Evolutionary conservation across 1,140 invertebrate genomes (phyloP).

Genomic region (Hyles vespertilio): DNA sequence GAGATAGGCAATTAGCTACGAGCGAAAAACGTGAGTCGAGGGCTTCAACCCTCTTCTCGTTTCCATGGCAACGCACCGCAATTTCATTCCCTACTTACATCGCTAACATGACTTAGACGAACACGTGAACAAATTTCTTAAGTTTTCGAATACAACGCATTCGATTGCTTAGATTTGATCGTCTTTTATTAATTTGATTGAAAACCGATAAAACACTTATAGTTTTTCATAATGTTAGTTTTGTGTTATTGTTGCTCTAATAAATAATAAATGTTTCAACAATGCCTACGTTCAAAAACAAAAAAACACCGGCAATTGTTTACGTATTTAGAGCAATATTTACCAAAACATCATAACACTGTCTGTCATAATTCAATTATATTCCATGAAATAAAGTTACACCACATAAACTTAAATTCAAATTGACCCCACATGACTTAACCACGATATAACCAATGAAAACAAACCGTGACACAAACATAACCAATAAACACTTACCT

Average conservation of each 20-base stretch:
- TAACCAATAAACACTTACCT: conserved; percentile 41
- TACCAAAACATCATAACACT: not conserved
- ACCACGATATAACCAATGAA: conserved; percentile 7
- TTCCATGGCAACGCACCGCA: conserved; percentile 55
- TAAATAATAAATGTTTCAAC: too few species aligned
- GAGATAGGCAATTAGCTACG: conserved; percentile 34
- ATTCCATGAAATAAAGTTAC: not conserved
- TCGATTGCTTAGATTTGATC: not conserved
- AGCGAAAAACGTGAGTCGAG: conserved; percentile 25
- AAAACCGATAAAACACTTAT: too few species aligned
- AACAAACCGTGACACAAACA: conserved; percentile 23
- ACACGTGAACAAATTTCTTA: not conserved
- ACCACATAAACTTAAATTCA: not conserved
- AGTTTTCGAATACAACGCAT: not conserved
- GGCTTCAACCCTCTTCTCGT: conserved; percentile 58
- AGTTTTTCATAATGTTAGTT: too few species aligned
- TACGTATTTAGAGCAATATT: too few species aligned
- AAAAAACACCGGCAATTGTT: too few species aligned
- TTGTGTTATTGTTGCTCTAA: too few species aligned
- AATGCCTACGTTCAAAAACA: too few species aligned
- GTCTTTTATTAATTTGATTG: not conserved
- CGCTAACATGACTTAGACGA: too few species aligned
- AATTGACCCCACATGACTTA: not conserved
- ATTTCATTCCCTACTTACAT: conserved; percentile 46
- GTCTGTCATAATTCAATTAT: not conserved